A percentile compares a stretch with the other conserved stretches of the same genome.
phyloP scores from a whole-genome alignment of 2,797 vertebrate genomes.

The Pipistrellus pipistrellus region DNA sequence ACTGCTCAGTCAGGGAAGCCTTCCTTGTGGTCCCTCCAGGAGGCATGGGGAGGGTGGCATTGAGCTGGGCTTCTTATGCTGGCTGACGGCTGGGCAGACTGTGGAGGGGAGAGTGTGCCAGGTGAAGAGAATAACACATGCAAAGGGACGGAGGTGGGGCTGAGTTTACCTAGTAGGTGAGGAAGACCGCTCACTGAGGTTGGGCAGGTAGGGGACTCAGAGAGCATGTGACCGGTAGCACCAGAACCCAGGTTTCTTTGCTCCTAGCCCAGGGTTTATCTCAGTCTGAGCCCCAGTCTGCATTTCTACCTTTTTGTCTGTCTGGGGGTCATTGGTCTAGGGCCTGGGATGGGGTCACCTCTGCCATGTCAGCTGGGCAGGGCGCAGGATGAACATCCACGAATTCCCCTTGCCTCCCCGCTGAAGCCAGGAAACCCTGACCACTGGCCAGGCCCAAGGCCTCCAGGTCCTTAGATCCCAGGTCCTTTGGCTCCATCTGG shows the following conservation, averaged over 20 bases:
- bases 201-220: background rate
- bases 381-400: background rate
- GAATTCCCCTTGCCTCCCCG: too few relatives aligned
- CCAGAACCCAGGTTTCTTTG: background rate
- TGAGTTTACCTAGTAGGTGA: background rate
- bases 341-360: background rate
- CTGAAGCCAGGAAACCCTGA: background rate
- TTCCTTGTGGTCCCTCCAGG: background rate
- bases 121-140: background rate
- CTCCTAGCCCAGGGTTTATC: background rate
- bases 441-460: fast-evolving
- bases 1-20: background rate
- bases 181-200: background rate
- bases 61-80: background rate
- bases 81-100: too few relatives aligned
- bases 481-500: slow-evolving; percentile 69
- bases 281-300: background rate
- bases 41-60: background rate
- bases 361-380: background rate
- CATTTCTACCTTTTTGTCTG: background rate
- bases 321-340: background rate
- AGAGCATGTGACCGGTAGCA: background rate
- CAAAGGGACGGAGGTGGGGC: background rate
- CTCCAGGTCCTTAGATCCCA: too few relatives aligned
- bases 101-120: background rate